A percentile compares a stretch with the other conserved stretches of the same genome.
These are phyloP conservation scores for Meloidogyne floridensis DNA, from an alignment of 1,140 invertebrate species.

Conservation along the genomic window DNA sequence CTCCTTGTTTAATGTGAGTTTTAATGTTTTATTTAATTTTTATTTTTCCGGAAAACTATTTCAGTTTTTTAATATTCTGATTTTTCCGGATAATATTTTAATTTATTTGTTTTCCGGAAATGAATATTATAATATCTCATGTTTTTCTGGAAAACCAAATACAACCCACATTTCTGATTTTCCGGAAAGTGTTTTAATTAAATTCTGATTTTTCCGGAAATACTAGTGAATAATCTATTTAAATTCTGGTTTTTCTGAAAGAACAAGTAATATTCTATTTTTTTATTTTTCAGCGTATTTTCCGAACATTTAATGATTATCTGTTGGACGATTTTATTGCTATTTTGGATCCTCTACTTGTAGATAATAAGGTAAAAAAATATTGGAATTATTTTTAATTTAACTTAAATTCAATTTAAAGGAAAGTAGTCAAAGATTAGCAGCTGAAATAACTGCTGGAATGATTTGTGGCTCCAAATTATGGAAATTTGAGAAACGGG, in stretches of 20 bases:
- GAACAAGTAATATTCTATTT: no score
- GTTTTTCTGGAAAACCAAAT: no score
- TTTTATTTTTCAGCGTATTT: slow-evolving; percentile 72
- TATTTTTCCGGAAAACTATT: background rate
- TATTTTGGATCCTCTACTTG: slow-evolving; percentile 74
- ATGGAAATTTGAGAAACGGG: slow-evolving; percentile 75
- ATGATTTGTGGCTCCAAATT: slow-evolving; percentile 79
- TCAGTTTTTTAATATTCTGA: background rate
- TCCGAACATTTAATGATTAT: slow-evolving; percentile 77
- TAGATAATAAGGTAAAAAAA: slow-evolving; percentile 68
- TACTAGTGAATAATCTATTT: no score
- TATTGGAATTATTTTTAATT: background rate
- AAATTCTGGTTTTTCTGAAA: background rate
- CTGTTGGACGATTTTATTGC: slow-evolving; percentile 73
- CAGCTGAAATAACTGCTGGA: slow-evolving; percentile 79
- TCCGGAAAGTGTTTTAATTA: background rate
- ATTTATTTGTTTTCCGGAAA: no score
- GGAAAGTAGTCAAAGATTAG: slow-evolving; percentile 81
- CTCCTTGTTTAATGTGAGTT: slow-evolving; percentile 74
- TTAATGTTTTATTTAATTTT: slow-evolving; percentile 62
- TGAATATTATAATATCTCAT: no score
- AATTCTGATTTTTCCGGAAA: no score
- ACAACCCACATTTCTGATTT: no score
- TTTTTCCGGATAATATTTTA: background rate
- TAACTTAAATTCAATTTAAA: slow-evolving; percentile 62